Base-by-base conservation (phyloP, 1,140 invertebrate species). In the Leguminivora glycinivorella region DNA sequence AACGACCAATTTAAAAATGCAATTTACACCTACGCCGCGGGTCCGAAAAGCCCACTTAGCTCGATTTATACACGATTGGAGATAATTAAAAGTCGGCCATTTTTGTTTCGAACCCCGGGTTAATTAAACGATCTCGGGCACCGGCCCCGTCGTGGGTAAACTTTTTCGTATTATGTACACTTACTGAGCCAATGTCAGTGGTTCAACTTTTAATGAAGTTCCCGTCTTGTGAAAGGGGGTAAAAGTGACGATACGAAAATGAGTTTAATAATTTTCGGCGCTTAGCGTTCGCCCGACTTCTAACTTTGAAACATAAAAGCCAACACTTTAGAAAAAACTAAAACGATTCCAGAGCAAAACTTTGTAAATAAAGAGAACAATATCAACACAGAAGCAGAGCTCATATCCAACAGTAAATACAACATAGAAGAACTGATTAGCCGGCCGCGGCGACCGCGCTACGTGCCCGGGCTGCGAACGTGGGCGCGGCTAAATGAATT, bases 141-240 rank as follows among this genome's bases (percentile, higher is more conserved):
- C 60, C 10, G 47, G 63, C 71, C 69, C 67, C 67, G 67, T 74
- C 72, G 67, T 24, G 66, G 60, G 68, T 58, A 77, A 80, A 80
- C 56, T 80, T 81, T 76, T 82, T 73, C 72, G 67, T 70, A 79
- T 73, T 76, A 75, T 74, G 26, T 67, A 26, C 66, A 72, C 26
- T 25, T 63, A 56, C 68, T 71, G 70, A 71, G 72, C 34, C 73
- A 73, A 75, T 69, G 58, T 70, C 40, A 73, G 76, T 74, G 73
- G 72, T 67, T 71, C 73, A 76, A 77, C 69, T 80, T 83, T 83
- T 82, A 80, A 81, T 78, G 68, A 81, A 78, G 71, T 71, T 52
- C 22, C 52, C 26, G 56, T 75, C 72, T 77, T 70, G 67, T 68
- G 67, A 71, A 69, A 66, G 67, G 58, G 47, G 26, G 58, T 63